Conservation (phyloP, 1,140 invertebrate species). For the Triops cancriformis region DNA sequence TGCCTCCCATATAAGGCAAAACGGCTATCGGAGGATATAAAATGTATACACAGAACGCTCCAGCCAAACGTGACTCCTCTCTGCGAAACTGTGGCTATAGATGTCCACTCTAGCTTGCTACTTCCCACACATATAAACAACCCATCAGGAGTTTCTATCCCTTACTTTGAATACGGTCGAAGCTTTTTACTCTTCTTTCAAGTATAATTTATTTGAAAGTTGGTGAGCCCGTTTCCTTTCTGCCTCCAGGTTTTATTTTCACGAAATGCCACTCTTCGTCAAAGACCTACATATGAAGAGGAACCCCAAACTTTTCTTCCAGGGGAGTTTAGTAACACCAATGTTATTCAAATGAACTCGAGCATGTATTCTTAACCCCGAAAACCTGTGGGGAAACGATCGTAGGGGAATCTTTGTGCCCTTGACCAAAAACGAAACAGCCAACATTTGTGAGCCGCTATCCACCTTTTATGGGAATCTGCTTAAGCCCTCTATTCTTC, state of each 20-base stretch:
- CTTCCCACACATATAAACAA: not conserved
- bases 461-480: constrained; percentile 2
- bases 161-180: not conserved
- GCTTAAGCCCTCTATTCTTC: not conserved
- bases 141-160: not conserved
- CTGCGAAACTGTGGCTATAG: not conserved
- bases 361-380: not conserved
- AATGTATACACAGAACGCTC: not conserved
- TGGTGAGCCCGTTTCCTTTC: not conserved
- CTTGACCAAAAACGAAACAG: constrained; percentile 10
- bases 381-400: constrained; percentile 9
- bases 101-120: not conserved
- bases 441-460: not conserved
- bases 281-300: constrained; percentile 1
- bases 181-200: not conserved
- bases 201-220: not conserved
- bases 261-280: not conserved
- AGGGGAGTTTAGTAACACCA: not conserved
- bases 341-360: constrained; percentile 11
- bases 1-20: not conserved
- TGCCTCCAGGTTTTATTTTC: constrained; percentile 6
- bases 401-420: not conserved
- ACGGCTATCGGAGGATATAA: not conserved
- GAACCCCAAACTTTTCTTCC: not conserved
- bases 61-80: not conserved